These are phyloP conservation scores for Catamblyrhynchus diadema DNA, from an alignment of 2,797 vertebrate genomes.

Conservation along the genomic window DNA sequence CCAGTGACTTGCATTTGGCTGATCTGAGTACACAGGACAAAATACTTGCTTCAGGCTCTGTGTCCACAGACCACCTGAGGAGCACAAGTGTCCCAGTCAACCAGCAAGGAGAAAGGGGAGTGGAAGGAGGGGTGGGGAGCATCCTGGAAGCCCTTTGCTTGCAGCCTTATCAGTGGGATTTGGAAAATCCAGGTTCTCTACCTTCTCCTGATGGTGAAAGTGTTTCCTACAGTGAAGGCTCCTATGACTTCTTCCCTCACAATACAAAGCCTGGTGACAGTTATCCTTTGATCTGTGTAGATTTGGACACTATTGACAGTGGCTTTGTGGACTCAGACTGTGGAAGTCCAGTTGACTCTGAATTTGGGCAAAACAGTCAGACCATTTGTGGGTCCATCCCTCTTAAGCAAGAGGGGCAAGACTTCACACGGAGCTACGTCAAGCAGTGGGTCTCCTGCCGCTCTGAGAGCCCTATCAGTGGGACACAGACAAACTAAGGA, in stretches of 20 bases:
- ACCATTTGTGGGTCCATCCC: background rate
- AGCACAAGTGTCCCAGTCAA: background rate
- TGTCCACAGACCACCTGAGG: background rate
- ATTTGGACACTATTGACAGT: slow-evolving; percentile 92
- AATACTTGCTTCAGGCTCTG: slow-evolving; percentile 53
- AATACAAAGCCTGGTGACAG: slow-evolving; percentile 76
- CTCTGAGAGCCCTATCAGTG: background rate
- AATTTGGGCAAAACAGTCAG: slow-evolving; percentile 49
- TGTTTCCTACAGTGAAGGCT: slow-evolving; percentile 67
- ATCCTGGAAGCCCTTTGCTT: slow-evolving; percentile 63
- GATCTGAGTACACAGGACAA: background rate
- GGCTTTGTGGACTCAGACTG: slow-evolving; percentile 88
- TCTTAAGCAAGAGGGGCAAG: slow-evolving; percentile 7
- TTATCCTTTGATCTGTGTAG: slow-evolving; percentile 81
- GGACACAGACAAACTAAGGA: background rate
- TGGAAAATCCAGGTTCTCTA: slow-evolving; percentile 29
- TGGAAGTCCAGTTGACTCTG: slow-evolving; percentile 73
- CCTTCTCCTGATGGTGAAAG: slow-evolving; percentile 75
- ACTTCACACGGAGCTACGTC: slow-evolving; percentile 74
- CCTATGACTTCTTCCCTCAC: slow-evolving; percentile 72
- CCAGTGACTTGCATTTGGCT: background rate
- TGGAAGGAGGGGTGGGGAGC: background rate
- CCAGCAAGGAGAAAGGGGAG: background rate
- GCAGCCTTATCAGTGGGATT: slow-evolving; percentile 61
- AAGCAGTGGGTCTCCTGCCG: slow-evolving; percentile 76